Conservation (phyloP, 2,888 invertebrate species). For the Polymixis lichenea region DNA sequence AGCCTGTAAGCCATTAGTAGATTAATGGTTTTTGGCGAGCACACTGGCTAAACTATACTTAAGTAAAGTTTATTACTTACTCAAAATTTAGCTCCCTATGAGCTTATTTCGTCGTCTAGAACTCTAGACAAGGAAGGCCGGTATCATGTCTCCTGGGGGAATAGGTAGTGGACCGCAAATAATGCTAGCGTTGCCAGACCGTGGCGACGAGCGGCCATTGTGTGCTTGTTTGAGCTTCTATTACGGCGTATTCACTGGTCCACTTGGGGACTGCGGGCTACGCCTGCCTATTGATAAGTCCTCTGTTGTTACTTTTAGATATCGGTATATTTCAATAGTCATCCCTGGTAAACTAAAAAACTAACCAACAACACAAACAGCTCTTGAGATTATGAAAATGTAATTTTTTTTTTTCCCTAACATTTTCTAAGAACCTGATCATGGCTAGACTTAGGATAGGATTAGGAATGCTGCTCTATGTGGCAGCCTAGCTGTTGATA, state of each 20-base stretch:
- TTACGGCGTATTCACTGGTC: conserved; percentile 67
- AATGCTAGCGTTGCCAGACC: conserved; percentile 83
- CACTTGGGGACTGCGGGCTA: conserved; percentile 49
- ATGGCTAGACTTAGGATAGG: neutral
- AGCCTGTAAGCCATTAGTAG: conserved; percentile 53
- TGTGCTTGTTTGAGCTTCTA: conserved; percentile 72
- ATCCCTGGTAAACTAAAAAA: neutral
- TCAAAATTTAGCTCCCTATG: conserved; percentile 43
- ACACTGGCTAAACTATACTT: conserved; percentile 13
- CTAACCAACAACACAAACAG: neutral
- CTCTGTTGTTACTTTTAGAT: conserved; percentile 2
- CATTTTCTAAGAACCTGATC: neutral
- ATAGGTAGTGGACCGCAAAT: conserved; percentile 86
- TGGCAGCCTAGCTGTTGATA: conserved; percentile 10
- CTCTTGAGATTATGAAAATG: neutral
- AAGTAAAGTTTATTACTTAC: conserved; percentile 40
- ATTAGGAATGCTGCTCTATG: neutral
- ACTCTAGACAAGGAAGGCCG: conserved; percentile 82
- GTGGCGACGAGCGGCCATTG: conserved; percentile 78
- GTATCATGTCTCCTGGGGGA: conserved; percentile 80
- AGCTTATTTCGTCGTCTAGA: conserved; percentile 78
- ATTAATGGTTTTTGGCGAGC: conserved; percentile 44
- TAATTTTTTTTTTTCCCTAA: neutral
- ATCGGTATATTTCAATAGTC: conserved; percentile 8
- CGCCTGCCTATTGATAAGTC: conserved; percentile 52